Evolutionary conservation across 1,140 invertebrate species (phyloP), one percentile per base, ranked within the genome.

Genomic region (Galendromus occidentalis): DNA sequence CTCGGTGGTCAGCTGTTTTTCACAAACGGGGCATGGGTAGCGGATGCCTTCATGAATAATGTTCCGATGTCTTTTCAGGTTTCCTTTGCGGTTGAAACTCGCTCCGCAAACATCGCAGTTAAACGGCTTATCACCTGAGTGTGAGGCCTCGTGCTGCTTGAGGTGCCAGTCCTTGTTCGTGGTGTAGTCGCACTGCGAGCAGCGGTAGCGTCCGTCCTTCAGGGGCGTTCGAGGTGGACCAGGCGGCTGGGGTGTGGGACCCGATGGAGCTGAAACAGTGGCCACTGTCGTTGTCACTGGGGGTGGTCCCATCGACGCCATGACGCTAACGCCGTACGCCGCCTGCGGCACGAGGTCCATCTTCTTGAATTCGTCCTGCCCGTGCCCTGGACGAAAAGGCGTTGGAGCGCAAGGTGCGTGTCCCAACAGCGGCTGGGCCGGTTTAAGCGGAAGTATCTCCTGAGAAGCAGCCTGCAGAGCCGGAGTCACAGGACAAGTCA

Each of bases 151-250:
- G 51, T 59, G 51, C 51, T 59, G 51, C 51, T 59, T 59, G 25
- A 59, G 51, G 51, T 59, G 51, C 51, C 51, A 59, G 51, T 59
- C 51, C 51, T 59, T 59, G 51, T 59, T 59, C 33, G 51, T 59
- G 25, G 51, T 59, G 51, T 59, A 59, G 51, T 59, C 51, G 51
- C 51, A 59, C 51, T 59, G 51, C 33, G 51, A 59, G 33, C 51
- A 59, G 25, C 51, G 51, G 51, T 59, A 59, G 51, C 51, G 51
- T 25, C 51, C 51, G 33, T 59, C 51, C 51, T 59, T 59, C 25
- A 59, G 51, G 25, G 51, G 51, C 51, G 51, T 33, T 33, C 51
- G 25, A 33, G 51, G 51, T 33, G 51, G 51, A 29, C 51, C 51
- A 29, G 51, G 51, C 51, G 51, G 51, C 33, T 59, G 51, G 17